Base-by-base conservation (phyloP, 2,113 vertebrate species). In the Sturnus vulgaris region DNA sequence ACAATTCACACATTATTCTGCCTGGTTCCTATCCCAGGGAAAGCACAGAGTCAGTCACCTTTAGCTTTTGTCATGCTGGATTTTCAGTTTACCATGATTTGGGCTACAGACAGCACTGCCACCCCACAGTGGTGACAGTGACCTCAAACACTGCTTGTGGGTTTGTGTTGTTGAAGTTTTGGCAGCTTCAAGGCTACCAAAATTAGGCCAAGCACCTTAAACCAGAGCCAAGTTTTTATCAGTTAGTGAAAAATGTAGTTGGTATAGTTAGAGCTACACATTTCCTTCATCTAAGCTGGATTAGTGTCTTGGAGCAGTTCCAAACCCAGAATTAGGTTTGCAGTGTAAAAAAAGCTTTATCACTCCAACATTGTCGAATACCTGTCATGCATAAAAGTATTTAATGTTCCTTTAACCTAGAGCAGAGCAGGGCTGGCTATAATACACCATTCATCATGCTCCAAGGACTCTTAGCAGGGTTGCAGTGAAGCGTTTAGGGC, bases 361-460 rank as follows among this genome's bases (percentile, higher is more conserved):
- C 82, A 86, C 63, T 55, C 27, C 6, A 87, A 73, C 89, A 88
- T 91, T 95, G 84, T 94, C 33, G 77, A 91, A 97, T 95, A 82
- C 84, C 57, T 95, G 89, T 91, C 86, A 89, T 92, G 93, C 95
- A 85, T 93, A 60, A 94, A 96, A 96, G 81, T 92, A 93, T 95
- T 96, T 94, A 93, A 95, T 92, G 89, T 91, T 95, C 89, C 93
- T 93, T 93, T 95, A 95, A 95, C 66, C 94, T 44, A 35, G 93
- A 90, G 81, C 93, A 92, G 95, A 83, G 76, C 68, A 37, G 79
- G 86, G 92, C 88, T 78, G 86, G 64, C 91, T 78, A 60, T 92
- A 91, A 93, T 84, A 75, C 77, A 10, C 84, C 86, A 91, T 96
- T 80, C 91, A 95, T 92, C 96, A 91, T 79, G 87, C 93, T 22